Percentiles rank a stretch among this genome's conserved stretches.
Evolutionary conservation across 2,113 vertebrate species (phyloP).

Genomic region (Centropristis striata): DNA sequence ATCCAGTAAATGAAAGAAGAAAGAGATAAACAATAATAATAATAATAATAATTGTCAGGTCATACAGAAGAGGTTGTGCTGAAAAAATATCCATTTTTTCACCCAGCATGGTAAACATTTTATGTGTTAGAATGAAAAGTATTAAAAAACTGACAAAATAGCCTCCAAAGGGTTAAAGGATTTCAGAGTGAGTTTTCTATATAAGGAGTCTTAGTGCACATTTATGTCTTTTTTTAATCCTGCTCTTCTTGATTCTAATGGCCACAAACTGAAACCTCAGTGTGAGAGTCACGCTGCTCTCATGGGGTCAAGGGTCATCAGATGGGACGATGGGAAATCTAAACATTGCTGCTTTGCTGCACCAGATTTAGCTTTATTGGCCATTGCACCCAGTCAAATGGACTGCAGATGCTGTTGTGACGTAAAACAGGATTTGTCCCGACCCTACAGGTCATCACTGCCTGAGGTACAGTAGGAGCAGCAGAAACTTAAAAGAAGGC

Average conservation of each 20-base stretch:
- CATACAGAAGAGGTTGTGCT: too few relatives aligned
- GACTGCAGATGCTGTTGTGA: slow-evolving; percentile 60
- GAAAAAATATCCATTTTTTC: too few relatives aligned
- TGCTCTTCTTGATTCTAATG: not conserved
- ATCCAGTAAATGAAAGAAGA: too few relatives aligned
- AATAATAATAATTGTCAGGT: too few relatives aligned
- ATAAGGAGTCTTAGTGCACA: not conserved
- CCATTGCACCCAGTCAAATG: slow-evolving; percentile 33
- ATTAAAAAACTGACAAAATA: too few relatives aligned
- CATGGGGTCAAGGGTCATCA: slow-evolving; percentile 20
- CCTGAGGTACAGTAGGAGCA: not conserved
- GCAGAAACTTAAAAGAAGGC: not conserved
- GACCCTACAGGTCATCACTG: slow-evolving; percentile 9
- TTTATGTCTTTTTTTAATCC: not conserved
- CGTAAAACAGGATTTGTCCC: slow-evolving; percentile 7
- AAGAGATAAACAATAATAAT: too few relatives aligned
- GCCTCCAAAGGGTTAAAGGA: too few relatives aligned
- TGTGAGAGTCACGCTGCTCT: slow-evolving; percentile 15
- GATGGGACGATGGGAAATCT: slow-evolving; percentile 51
- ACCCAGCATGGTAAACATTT: too few relatives aligned
- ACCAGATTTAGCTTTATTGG: slow-evolving; percentile 49
- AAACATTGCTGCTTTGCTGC: slow-evolving; percentile 47
- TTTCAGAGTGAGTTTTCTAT: not conserved
- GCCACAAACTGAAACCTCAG: slow-evolving; percentile 6
- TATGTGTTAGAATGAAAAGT: too few relatives aligned